Conservation (phyloP, 2,113 vertebrate species). For the Apeltes quadracus region DNA sequence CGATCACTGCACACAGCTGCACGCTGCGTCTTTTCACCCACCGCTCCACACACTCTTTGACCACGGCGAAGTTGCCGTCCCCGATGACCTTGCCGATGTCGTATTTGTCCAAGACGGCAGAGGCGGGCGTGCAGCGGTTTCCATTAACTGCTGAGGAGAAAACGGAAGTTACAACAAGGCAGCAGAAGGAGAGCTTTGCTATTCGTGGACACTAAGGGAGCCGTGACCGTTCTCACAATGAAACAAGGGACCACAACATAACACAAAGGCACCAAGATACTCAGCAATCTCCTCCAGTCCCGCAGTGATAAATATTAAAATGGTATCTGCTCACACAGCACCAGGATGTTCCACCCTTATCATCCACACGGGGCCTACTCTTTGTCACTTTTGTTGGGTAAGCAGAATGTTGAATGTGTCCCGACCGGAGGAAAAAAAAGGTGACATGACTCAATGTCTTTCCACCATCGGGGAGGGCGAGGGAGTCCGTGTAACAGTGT, state of each 20-base stretch:
- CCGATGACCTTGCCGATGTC: conserved; percentile 96
- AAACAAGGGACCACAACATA: conserved; percentile 8
- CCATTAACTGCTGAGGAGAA: conserved; percentile 85
- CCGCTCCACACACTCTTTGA: conserved; percentile 95
- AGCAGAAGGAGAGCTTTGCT: background rate
- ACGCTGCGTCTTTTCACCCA: no score
- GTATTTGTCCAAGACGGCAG: conserved; percentile 90
- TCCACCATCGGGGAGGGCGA: background rate
- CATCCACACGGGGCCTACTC: background rate
- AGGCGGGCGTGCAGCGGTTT: conserved; percentile 83
- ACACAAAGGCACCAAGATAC: conserved; percentile 11
- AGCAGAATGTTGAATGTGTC: conserved; percentile 21
- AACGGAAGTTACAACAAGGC: conserved; percentile 5
- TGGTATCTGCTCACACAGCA: conserved; percentile 23
- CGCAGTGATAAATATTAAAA: background rate
- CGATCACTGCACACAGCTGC: conserved; percentile 9
- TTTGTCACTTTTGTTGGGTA: background rate
- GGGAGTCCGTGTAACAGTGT: background rate
- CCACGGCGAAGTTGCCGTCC: conserved; percentile 97
- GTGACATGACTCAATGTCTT: background rate
- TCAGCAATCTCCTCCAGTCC: background rate
- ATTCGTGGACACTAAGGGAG: background rate
- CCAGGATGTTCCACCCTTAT: background rate
- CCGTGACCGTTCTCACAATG: conserved; percentile 7
- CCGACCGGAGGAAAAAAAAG: conserved; percentile 1